Percentiles rank a stretch among this genome's conserved stretches.
These are phyloP conservation scores for Lamproptera curius DNA, from an alignment of 2,888 invertebrate genomes.

Conservation along the genomic window DNA sequence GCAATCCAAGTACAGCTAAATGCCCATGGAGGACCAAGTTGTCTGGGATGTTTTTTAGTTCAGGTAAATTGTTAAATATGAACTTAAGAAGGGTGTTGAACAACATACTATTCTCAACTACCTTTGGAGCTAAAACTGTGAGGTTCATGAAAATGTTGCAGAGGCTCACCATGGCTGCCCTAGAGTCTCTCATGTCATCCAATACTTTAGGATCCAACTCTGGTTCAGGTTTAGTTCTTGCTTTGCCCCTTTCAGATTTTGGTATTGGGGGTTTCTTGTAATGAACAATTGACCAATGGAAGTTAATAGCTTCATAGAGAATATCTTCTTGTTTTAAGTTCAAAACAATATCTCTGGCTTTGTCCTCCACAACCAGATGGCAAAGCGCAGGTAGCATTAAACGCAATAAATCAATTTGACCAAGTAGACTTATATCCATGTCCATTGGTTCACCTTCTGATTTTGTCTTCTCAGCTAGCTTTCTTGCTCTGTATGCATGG, in stretches of 20 bases:
- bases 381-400: slow-evolving; percentile 93
- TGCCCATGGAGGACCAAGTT: slow-evolving; percentile 92
- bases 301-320: slow-evolving; percentile 86
- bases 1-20: slow-evolving; percentile 87
- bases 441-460: slow-evolving; percentile 76
- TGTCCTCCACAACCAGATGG: slow-evolving; percentile 94
- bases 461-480: slow-evolving; percentile 82
- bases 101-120: slow-evolving; percentile 86
- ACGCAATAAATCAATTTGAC: slow-evolving; percentile 85
- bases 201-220: slow-evolving; percentile 85
- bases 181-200: slow-evolving; percentile 90
- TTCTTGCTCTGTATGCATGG: slow-evolving; percentile 83
- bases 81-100: slow-evolving; percentile 91
- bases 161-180: slow-evolving; percentile 90
- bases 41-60: slow-evolving; percentile 88
- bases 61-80: slow-evolving; percentile 90
- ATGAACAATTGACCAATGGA: slow-evolving; percentile 92
- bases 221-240: slow-evolving; percentile 85
- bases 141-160: slow-evolving; percentile 96
- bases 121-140: slow-evolving; percentile 90
- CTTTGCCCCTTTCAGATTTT: slow-evolving; percentile 87
- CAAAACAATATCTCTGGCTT: slow-evolving; percentile 88
- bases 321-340: slow-evolving; percentile 88
- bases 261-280: slow-evolving; percentile 90
- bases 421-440: slow-evolving; percentile 61